Conservation (phyloP, 2,888 invertebrate species). For the Junonia oenone region DNA sequence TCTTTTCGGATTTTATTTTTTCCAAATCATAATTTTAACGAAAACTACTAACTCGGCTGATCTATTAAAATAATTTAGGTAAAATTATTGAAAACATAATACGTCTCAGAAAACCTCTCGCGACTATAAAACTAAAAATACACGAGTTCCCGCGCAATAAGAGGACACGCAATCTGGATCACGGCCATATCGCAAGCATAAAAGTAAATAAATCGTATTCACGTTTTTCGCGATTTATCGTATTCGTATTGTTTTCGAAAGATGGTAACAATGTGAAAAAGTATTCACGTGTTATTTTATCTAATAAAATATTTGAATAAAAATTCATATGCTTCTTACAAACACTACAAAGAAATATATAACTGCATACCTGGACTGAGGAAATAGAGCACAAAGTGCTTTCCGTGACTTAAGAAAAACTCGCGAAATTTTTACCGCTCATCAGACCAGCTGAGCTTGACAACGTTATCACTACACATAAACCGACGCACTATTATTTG, state of each 20-base stretch:
- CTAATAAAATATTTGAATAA: neutral
- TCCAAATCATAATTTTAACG: slow-evolving; percentile 33
- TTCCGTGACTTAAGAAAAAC: slow-evolving; percentile 62
- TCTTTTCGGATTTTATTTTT: slow-evolving; percentile 25
- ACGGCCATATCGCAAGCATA: slow-evolving; percentile 59
- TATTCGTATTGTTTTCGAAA: slow-evolving; percentile 19
- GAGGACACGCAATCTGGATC: slow-evolving; percentile 73
- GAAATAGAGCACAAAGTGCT: slow-evolving; percentile 71
- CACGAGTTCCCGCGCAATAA: slow-evolving; percentile 74
- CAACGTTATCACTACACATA: slow-evolving; percentile 61
- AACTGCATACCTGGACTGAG: slow-evolving; percentile 69
- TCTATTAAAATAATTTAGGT: slow-evolving; percentile 22
- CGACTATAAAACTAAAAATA: slow-evolving; percentile 70
- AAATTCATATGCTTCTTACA: slow-evolving; percentile 5
- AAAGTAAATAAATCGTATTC: slow-evolving; percentile 47
- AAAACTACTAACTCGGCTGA: slow-evolving; percentile 13
- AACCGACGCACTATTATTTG: slow-evolving; percentile 22
- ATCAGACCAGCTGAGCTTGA: slow-evolving; percentile 75
- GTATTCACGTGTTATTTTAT: slow-evolving; percentile 21
- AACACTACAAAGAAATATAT: slow-evolving; percentile 38
- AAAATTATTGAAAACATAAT: slow-evolving; percentile 45
- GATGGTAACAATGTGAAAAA: slow-evolving; percentile 9
- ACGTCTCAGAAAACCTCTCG: slow-evolving; percentile 52
- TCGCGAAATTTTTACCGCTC: slow-evolving; percentile 74
- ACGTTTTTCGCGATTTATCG: slow-evolving; percentile 24